Evolutionary conservation across 2,113 vertebrate genomes (phyloP), one percentile per base, ranked within the genome.

Genomic region (Oplegnathus fasciatus): DNA sequence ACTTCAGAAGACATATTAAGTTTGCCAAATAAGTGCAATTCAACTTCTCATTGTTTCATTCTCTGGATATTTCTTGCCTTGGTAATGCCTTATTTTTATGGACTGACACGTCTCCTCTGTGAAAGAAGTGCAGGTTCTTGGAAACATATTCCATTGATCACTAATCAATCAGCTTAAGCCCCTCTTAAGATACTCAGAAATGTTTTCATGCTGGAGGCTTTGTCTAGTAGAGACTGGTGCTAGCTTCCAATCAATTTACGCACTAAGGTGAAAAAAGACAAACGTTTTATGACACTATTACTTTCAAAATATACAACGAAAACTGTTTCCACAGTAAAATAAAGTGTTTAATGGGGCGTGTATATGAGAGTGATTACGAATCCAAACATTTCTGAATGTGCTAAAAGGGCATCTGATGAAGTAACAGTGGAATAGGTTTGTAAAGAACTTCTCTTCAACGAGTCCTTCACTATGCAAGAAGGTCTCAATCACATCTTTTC

Each of bases 1-100:
- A 76, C 69, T 68, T 67, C 42, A 66, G 30, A 78, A 78, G 70
- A 91, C 55, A 55, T 42, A 55, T 28, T 68, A 79, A 69, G 52
- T 90, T 90, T 90, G 72, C 84, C 88, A 78, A 81, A 88, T 46
- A 75, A 88, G 82, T 87, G 82, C 83, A 90, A 85, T 84, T 88
- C 61, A 84, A 11, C 70, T 76, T 77, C 18, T 69, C 32, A 30
- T 74, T 65, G 54, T 86, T 76, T 75, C 9, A 58, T 72, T 67
- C 58, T 82, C 20, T 69, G 65, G 58, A 85, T 86, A 62, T 68
- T 65, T 88, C 73, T 66, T 20, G 78, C 64, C 17, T 62, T 2
- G 28, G 64, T 89, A 62, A 80, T 78, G 82, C 70, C 69, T 83
- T 73, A 60, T 82, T 71, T 81, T 83, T 65, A 64, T 52, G 40